Conservation (phyloP, 2,888 invertebrate species). For the Seira ritae region DNA sequence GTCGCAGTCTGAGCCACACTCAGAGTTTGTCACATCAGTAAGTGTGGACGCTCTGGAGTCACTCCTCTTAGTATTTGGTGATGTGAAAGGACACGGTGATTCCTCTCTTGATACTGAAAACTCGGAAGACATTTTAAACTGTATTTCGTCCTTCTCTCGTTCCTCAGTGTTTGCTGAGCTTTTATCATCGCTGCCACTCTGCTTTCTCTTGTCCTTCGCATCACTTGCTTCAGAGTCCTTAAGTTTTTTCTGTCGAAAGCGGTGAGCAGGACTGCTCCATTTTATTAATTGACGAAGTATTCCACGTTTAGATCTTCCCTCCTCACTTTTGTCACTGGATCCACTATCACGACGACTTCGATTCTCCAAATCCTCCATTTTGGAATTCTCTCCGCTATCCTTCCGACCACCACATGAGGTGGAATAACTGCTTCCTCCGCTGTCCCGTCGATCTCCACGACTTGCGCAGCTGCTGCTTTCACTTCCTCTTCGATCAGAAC, state of each 20-base stretch:
- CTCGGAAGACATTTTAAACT: slow-evolving; percentile 53
- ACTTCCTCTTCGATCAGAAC: slow-evolving; percentile 46
- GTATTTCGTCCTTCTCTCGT: slow-evolving; percentile 8
- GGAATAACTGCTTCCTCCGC: slow-evolving; percentile 42
- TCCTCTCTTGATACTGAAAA: slow-evolving; percentile 16
- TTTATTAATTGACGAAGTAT: slow-evolving; percentile 70
- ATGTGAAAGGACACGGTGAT: slow-evolving; percentile 28
- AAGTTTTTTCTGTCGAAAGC: slow-evolving; percentile 26
- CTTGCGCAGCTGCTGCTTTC: slow-evolving; percentile 42
- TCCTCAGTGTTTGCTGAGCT: background rate
- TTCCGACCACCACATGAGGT: slow-evolving; percentile 28
- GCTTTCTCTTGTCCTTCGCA: background rate
- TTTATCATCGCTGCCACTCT: background rate
- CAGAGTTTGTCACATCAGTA: slow-evolving; percentile 46
- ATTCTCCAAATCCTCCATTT: slow-evolving; percentile 21
- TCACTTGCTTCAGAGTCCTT: background rate
- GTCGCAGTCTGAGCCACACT: slow-evolving; percentile 40
- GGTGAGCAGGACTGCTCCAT: slow-evolving; percentile 69
- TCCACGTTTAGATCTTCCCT: slow-evolving; percentile 39
- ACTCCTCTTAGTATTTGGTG: slow-evolving; percentile 21
- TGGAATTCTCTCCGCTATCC: slow-evolving; percentile 46
- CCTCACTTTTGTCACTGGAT: slow-evolving; percentile 49
- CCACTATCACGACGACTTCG: slow-evolving; percentile 39
- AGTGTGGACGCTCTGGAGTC: slow-evolving; percentile 47
- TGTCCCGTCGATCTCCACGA: slow-evolving; percentile 42